Evolutionary conservation across 1,140 invertebrate genomes (phyloP), one percentile per base, ranked within the genome.

Genomic region (Drosophila saltans): DNA sequence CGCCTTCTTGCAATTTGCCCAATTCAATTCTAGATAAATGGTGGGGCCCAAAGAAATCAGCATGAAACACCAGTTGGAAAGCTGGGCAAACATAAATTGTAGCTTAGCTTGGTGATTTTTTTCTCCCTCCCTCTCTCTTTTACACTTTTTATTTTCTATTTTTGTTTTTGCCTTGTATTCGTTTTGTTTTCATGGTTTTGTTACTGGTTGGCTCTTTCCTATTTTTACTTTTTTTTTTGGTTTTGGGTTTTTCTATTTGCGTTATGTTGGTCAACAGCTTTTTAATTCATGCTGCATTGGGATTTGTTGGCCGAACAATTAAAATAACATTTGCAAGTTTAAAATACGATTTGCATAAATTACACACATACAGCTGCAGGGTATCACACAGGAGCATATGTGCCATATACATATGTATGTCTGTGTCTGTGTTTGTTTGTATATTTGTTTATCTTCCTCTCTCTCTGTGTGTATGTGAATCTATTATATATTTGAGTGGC

Each of bases 301-400:
- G 24, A 39, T 48, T 57, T 64, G 58, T 65, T 75, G 69, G 69
- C 69, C 36, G 52, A 85, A 72, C 74, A 84, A 84, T 84, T 85
- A 84, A 84, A 85, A 85, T 45, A 81, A 75, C 59, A 85, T 84
- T 84, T 75, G 80, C 74, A 69, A 71, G 72, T 74, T 73, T 68
- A 78, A 78, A 78, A 78, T 81, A 68, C 67, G 67, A 85, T 78
- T 82, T 84, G 73, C 69, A 81, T 85, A 81, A 70, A 68, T 80
- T 81, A 64, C 4, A 30, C 72, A 43, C 16, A 39, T 57, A 39
- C 64, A 68, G 69, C 70, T 56, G 69, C 55, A 70, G 26, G 48
- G 26, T 36, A 55, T 82, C 63, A 55, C 75, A 81, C 40, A 57
- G 7, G 16, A 7, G 57, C 7, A 52, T 59, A 39, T 45, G 11